Percentiles rank a stretch among this genome's conserved stretches.
Conservation (phyloP, 2,797 vertebrate species). For the Schizopygopsis pylzovi region DNA sequence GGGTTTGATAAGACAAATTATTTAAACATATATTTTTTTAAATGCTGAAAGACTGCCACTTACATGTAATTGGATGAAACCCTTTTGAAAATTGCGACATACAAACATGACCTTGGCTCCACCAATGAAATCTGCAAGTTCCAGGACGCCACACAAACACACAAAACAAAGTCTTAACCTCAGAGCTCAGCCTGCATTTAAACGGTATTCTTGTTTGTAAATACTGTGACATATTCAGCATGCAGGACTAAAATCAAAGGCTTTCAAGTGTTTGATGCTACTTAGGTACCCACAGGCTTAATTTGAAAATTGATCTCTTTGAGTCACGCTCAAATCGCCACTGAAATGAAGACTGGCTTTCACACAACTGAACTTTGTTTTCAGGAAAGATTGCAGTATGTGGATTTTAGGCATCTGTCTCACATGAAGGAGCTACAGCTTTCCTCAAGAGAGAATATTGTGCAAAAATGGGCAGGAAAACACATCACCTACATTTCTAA, state of each 20-base stretch:
- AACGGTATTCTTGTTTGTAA: constrained; percentile 38
- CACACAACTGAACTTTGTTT: constrained; percentile 52
- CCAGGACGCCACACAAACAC: constrained; percentile 6
- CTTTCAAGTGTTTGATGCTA: constrained; percentile 47
- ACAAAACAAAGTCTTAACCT: constrained; percentile 32
- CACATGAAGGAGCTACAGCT: constrained; percentile 45
- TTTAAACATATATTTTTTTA: constrained; percentile 10
- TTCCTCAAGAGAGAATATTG: constrained; percentile 29
- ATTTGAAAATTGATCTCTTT: constrained; percentile 37
- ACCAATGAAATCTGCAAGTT: constrained; percentile 1
- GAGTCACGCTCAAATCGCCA: constrained; percentile 37
- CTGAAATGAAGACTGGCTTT: constrained; percentile 42
- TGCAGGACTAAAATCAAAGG: constrained; percentile 48
- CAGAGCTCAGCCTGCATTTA: constrained; percentile 41
- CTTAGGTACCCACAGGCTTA: constrained; percentile 31
- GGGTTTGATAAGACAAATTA: background rate
- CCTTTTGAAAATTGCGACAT: constrained; percentile 28
- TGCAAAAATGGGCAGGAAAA: constrained; percentile 45
- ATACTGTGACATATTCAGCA: constrained; percentile 49
- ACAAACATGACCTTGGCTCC: constrained; percentile 27
- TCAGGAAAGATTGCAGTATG: constrained; percentile 39
- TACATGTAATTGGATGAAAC: constrained; percentile 10
- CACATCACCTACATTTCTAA: constrained; percentile 46
- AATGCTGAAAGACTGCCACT: background rate
- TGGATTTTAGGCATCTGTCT: constrained; percentile 48